Percentiles rank a stretch among this genome's conserved stretches.
Conservation (phyloP, 2,113 vertebrate genomes). For the Noctilio leporinus region DNA sequence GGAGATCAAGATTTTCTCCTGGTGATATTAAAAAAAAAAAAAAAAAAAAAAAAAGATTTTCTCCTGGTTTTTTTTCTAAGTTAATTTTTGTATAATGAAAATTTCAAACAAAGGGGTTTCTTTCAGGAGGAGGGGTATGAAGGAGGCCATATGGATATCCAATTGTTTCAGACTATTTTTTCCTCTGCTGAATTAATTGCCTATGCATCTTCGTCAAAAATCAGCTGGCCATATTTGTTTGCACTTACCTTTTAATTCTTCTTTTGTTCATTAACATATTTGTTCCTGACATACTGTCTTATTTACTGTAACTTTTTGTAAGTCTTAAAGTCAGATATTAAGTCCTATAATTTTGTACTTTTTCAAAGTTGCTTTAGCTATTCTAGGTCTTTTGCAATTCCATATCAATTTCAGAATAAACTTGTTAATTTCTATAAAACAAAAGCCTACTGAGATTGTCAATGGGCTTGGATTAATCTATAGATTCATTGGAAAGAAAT, state of each 20-base stretch:
- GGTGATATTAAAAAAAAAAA: no score
- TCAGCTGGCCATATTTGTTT: not conserved
- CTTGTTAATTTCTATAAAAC: not conserved
- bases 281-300: not conserved
- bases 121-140: not conserved
- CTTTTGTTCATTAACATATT: not conserved
- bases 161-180: not conserved
- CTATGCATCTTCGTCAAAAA: not conserved
- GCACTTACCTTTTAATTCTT: not conserved
- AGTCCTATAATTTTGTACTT: not conserved
- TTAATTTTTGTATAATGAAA: not conserved
- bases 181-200: not conserved
- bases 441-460: not conserved
- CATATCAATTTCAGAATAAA: conserved; percentile 13
- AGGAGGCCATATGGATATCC: not conserved
- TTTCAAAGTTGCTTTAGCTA: not conserved
- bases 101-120: not conserved
- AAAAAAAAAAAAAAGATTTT: no score
- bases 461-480: not conserved
- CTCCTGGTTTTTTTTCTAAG: not conserved
- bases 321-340: not conserved
- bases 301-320: not conserved
- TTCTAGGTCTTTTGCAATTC: not conserved
- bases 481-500: not conserved
- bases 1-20: not conserved